These are phyloP conservation scores for Drosophila macrospina DNA, from an alignment of 2,888 invertebrate genomes.

Conservation along the genomic window DNA sequence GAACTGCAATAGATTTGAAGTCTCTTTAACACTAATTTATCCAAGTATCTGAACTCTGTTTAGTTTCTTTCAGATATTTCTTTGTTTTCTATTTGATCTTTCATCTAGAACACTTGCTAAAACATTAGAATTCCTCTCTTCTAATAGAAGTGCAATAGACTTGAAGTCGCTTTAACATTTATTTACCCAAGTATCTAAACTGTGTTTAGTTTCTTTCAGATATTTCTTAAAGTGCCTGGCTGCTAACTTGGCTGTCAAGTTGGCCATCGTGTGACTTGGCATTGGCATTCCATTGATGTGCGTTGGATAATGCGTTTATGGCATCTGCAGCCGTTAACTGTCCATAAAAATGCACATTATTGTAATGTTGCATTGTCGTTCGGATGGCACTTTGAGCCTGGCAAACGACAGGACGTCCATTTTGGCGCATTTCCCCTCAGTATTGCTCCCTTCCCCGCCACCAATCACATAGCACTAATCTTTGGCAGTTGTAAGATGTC, in stretches of 20 bases:
- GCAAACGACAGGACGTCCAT: slow-evolving; percentile 60
- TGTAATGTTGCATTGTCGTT: slow-evolving; percentile 78
- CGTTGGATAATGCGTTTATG: slow-evolving; percentile 78
- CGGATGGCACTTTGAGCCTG: slow-evolving; percentile 64
- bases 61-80: too few species aligned
- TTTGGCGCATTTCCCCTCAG: slow-evolving; percentile 23
- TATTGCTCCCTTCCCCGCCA: background rate
- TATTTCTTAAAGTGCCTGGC: slow-evolving; percentile 32
- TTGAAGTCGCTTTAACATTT: too few species aligned
- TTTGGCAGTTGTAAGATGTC: slow-evolving; percentile 49
- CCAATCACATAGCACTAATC: slow-evolving; percentile 41
- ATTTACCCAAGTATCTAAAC: background rate
- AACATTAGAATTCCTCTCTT: too few species aligned
- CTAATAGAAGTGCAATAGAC: too few species aligned
- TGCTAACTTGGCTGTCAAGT: background rate
- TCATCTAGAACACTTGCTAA: too few species aligned
- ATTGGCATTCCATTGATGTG: slow-evolving; percentile 68
- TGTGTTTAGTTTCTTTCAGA: background rate
- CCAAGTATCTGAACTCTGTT: too few species aligned
- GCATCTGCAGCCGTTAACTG: slow-evolving; percentile 77
- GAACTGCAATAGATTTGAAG: too few species aligned
- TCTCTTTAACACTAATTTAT: too few species aligned
- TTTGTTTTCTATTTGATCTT: too few species aligned
- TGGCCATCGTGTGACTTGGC: slow-evolving; percentile 19
- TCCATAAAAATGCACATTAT: slow-evolving; percentile 82